Conservation (phyloP, 2,888 invertebrate species). For the Eurytoma californica region DNA sequence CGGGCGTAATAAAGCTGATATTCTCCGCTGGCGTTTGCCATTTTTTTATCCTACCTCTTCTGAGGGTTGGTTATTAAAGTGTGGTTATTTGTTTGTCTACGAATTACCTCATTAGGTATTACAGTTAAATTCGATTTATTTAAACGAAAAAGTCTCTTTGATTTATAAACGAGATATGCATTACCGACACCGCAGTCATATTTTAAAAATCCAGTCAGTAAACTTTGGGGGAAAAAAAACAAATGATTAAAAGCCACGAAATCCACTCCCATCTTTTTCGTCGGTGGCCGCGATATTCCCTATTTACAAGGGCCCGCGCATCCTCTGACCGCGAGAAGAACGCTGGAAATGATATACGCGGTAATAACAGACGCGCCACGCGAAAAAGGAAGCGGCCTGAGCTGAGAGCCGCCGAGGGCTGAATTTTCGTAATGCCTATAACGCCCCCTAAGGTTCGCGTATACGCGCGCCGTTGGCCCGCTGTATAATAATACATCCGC, state of each 20-base stretch:
- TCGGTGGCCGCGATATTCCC: constrained; percentile 62
- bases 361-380: constrained; percentile 67
- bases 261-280: constrained; percentile 46
- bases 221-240: too few species aligned
- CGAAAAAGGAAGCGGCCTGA: constrained; percentile 32
- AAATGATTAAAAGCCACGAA: too few species aligned
- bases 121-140: too few species aligned
- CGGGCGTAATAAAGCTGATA: constrained; percentile 21
- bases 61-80: constrained; percentile 13
- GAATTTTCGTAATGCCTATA: constrained; percentile 70
- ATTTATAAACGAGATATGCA: too few species aligned
- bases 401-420: constrained; percentile 62
- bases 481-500: constrained; percentile 45
- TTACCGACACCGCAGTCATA: too few species aligned
- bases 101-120: background rate
- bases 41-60: background rate
- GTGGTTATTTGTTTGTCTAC: constrained; percentile 25
- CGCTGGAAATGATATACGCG: constrained; percentile 70
- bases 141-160: too few species aligned
- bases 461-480: constrained; percentile 39
- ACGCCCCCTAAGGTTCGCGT: constrained; percentile 60
- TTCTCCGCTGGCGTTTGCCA: constrained; percentile 47
- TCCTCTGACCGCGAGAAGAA: constrained; percentile 61
- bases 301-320: constrained; percentile 65
- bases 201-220: too few species aligned